A percentile compares a stretch with the other conserved stretches of the same genome.
Conservation (phyloP, 2,888 invertebrate genomes). For the Sicus ferrugineus region DNA sequence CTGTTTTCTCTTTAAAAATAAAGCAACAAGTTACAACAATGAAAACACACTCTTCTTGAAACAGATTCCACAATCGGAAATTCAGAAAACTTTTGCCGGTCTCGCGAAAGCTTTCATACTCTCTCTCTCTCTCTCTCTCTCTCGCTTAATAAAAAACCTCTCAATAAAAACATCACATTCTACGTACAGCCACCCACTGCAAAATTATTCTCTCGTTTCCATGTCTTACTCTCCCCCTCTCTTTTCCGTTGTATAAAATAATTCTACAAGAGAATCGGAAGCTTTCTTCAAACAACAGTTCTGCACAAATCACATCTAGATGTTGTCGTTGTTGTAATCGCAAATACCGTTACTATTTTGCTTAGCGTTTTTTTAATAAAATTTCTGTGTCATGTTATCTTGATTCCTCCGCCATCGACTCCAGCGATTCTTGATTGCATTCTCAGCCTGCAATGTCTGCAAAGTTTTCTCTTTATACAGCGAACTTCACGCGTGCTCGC, state of each 20-base stretch:
- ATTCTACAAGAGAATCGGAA: not conserved
- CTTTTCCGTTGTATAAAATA: not conserved
- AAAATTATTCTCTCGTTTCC: too few relatives aligned
- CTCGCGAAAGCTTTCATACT: not conserved
- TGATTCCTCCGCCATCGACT: not conserved
- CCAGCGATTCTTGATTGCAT: not conserved
- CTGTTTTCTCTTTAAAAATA: not conserved
- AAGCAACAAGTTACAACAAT: not conserved
- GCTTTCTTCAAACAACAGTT: constrained; percentile 11
- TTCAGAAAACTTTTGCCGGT: not conserved
- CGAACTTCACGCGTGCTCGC: not conserved
- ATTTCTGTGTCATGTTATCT: not conserved
- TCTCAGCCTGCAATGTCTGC: not conserved
- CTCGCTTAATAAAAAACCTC: not conserved
- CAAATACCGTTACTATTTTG: not conserved
- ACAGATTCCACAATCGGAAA: constrained; percentile 8
- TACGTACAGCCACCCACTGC: too few relatives aligned
- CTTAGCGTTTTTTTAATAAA: not conserved
- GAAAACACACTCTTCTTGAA: too few relatives aligned
- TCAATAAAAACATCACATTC: too few relatives aligned
- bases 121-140: not conserved
- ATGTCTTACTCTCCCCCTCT: not conserved
- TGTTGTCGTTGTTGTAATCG: not conserved
- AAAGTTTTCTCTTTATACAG: not conserved
- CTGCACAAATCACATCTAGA: not conserved